These are phyloP conservation scores for Camptogramma bilineatum DNA, from an alignment of 2,888 invertebrate genomes.

Conservation along the genomic window DNA sequence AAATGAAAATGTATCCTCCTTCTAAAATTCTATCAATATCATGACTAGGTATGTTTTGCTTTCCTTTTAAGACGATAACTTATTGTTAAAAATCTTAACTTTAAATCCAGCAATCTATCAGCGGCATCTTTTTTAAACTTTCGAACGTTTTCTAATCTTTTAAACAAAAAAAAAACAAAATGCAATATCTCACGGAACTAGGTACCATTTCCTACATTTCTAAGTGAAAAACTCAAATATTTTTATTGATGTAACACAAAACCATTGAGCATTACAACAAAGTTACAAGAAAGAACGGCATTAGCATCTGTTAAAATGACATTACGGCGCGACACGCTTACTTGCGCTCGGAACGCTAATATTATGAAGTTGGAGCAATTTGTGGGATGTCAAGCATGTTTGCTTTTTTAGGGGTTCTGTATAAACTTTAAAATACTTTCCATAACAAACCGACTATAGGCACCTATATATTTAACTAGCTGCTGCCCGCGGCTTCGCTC, in stretches of 20 bases:
- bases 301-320: conserved; percentile 82
- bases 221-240: not conserved
- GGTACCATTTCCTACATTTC: not conserved
- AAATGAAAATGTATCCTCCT: too few species aligned
- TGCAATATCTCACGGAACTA: not conserved
- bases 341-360: conserved; percentile 65
- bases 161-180: too few species aligned
- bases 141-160: too few species aligned
- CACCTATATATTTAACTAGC: too few species aligned
- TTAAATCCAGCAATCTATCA: too few species aligned
- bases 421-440: conserved; percentile 23
- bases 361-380: conserved; percentile 68
- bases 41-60: too few species aligned
- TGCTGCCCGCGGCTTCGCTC: too few species aligned
- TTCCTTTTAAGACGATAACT: too few species aligned
- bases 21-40: too few species aligned
- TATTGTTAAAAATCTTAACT: too few species aligned
- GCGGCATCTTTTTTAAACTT: too few species aligned
- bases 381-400: conserved; percentile 45
- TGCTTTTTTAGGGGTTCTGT: conserved; percentile 43
- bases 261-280: conserved; percentile 39
- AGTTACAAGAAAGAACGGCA: conserved; percentile 61
- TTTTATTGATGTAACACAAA: conserved; percentile 37
- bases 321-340: conserved; percentile 73
- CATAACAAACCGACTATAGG: too few species aligned